A percentile compares a stretch with the other conserved stretches of the same genome.
Conservation (phyloP, 2,797 vertebrate genomes). For the Merluccius polli region DNA sequence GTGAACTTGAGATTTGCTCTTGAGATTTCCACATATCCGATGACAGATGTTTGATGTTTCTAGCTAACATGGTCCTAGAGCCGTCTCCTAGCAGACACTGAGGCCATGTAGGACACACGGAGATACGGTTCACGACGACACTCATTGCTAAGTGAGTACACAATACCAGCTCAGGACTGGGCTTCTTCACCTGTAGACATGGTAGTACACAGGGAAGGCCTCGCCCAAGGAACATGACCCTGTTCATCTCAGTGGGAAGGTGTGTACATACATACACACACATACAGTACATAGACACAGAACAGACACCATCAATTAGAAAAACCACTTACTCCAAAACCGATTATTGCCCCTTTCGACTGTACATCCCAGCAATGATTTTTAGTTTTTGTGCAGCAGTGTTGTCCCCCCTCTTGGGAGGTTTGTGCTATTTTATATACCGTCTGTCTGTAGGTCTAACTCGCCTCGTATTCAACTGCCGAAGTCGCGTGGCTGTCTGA, state of each 20-base stretch:
- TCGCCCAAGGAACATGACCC: constrained; percentile 60
- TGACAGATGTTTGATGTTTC: constrained; percentile 19
- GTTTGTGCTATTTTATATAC: constrained; percentile 65
- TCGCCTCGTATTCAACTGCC: constrained; percentile 53
- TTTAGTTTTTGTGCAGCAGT: constrained; percentile 74
- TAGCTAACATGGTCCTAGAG: constrained; percentile 40
- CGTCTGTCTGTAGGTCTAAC: constrained; percentile 49
- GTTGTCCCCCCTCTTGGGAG: constrained; percentile 61
- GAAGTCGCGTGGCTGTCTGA: constrained; percentile 57
- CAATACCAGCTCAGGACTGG: constrained; percentile 48
- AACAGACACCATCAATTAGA: constrained; percentile 66
- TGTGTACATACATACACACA: constrained; percentile 63
- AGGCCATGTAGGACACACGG: constrained; percentile 48
- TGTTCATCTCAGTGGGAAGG: constrained; percentile 65
- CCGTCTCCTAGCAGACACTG: constrained; percentile 39
- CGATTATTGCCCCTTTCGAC: constrained; percentile 73
- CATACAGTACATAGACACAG: constrained; percentile 66
- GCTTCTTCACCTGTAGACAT: constrained; percentile 39
- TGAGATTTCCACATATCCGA: constrained; percentile 26
- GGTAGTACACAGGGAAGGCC: constrained; percentile 15
- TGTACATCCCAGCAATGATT: constrained; percentile 76
- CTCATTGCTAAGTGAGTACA: constrained; percentile 61
- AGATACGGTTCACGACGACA: constrained; percentile 60
- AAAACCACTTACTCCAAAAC: constrained; percentile 59
- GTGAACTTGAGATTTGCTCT: constrained; percentile 23